Percentiles rank a stretch among this genome's conserved stretches.
phyloP scores from a whole-genome alignment of 2,888 invertebrate genomes.

The Neria commutata region DNA sequence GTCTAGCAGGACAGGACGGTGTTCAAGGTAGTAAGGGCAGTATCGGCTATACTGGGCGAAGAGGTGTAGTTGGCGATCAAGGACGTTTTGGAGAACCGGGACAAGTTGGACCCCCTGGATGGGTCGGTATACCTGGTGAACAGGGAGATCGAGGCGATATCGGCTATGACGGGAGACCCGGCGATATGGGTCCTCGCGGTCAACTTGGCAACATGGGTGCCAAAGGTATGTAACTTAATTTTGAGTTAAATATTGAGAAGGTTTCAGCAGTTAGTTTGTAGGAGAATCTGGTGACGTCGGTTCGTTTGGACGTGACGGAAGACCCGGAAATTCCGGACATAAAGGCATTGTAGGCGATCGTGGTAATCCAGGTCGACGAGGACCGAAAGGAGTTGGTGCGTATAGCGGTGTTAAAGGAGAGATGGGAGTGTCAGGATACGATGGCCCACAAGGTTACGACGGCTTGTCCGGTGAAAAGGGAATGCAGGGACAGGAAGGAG shows the following conservation, averaged over 20 bases:
- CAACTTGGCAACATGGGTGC: conserved; percentile 47
- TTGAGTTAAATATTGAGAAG: conserved; percentile 16
- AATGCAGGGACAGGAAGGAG: conserved; percentile 66
- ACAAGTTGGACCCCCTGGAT: conserved; percentile 42
- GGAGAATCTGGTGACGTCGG: conserved; percentile 51
- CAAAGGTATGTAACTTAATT: conserved; percentile 43
- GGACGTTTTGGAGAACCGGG: conserved; percentile 55
- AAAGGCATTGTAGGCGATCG: conserved; percentile 53
- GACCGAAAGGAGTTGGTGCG: conserved; percentile 67
- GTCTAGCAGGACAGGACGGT: conserved; percentile 51
- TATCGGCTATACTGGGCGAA: conserved; percentile 62
- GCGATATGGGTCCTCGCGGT: conserved; percentile 61
- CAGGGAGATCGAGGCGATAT: conserved; percentile 65
- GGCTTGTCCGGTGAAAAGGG: conserved; percentile 63
- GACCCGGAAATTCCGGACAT: conserved; percentile 41
- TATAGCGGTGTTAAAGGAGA: conserved; percentile 71
- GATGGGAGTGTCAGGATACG: conserved; percentile 63
- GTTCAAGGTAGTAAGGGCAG: conserved; percentile 61
- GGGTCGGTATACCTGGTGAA: conserved; percentile 52
- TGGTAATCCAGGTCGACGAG: conserved; percentile 44
- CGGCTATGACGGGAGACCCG: conserved; percentile 64
- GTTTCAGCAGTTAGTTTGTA: conserved; percentile 40
- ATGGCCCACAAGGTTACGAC: conserved; percentile 60
- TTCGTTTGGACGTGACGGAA: conserved; percentile 46
- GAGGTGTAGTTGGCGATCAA: conserved; percentile 61